A percentile compares a stretch with the other conserved stretches of the same genome.
Evolutionary conservation across 1,140 invertebrate species (phyloP).

Genomic region (Gryllus bimaculatus): DNA sequence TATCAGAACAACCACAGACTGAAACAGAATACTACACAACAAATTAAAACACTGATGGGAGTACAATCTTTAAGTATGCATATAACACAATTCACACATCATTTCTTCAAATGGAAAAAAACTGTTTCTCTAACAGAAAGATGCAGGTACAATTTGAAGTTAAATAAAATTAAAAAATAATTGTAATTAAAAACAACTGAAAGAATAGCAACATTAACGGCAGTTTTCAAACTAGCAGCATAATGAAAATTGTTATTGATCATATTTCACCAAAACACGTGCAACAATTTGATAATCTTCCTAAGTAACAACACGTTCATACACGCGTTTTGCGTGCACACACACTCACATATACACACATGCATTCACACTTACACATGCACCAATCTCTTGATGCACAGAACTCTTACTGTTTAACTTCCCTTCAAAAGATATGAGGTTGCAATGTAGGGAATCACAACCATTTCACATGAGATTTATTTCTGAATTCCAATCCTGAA

Average conservation of each 20-base stretch:
- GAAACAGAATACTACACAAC: not conserved
- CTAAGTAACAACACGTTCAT: not conserved
- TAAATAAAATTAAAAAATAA: not conserved
- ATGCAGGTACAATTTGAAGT: not conserved
- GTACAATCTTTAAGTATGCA: not conserved
- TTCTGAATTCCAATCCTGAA: not conserved
- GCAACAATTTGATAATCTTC: not conserved
- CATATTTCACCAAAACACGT: not conserved
- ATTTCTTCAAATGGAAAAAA: not conserved
- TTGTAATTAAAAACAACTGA: not conserved
- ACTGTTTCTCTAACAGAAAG: not conserved
- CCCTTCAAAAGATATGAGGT: constrained; percentile 18
- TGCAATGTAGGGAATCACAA: constrained; percentile 14
- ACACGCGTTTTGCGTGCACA: not conserved
- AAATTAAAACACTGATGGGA: not conserved
- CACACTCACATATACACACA: not conserved
- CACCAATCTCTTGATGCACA: not conserved
- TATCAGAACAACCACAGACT: not conserved
- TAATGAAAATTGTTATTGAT: not conserved
- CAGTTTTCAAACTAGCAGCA: not conserved
- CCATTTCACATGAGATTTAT: constrained; percentile 13
- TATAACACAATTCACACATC: not conserved
- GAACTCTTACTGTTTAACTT: constrained; percentile 13
- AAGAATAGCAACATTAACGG: not conserved
- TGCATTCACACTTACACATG: not conserved